Conservation (phyloP, 2,113 vertebrate species). For the Oryzias curvinotus region DNA sequence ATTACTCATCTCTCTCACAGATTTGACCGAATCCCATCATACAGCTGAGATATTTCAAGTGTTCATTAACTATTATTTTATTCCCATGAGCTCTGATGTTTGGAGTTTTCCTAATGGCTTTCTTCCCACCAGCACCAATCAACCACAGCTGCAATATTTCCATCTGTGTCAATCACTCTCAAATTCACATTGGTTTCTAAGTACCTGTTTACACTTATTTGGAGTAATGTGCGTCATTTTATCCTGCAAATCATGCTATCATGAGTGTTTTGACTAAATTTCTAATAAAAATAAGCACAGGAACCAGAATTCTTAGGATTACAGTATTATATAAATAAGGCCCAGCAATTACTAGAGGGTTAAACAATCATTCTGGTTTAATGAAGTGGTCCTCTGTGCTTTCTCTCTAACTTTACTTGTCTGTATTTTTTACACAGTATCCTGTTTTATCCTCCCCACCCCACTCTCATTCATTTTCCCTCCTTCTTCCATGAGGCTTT, state of each 20-base stretch:
- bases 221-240: neutral
- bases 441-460: constrained; percentile 66
- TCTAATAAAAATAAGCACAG: too few relatives aligned
- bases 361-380: constrained; percentile 62
- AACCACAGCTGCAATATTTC: neutral
- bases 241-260: neutral
- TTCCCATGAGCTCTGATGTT: neutral
- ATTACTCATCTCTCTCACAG: neutral
- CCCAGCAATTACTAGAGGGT: constrained; percentile 51
- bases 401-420: constrained; percentile 50
- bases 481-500: constrained; percentile 78
- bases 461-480: constrained; percentile 48
- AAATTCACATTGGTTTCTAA: too few relatives aligned
- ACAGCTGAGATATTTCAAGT: neutral
- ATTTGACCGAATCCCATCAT: neutral
- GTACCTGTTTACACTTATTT: neutral
- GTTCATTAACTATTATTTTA: too few relatives aligned
- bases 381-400: constrained; percentile 76
- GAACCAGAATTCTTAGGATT: neutral
- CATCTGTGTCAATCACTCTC: neutral
- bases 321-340: constrained; percentile 72
- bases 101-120: neutral
- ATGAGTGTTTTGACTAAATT: too few relatives aligned
- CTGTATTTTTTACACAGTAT: constrained; percentile 76
- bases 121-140: too few relatives aligned